Conservation (phyloP, 2,113 vertebrate genomes). For the Daphoenositta chrysoptera region DNA sequence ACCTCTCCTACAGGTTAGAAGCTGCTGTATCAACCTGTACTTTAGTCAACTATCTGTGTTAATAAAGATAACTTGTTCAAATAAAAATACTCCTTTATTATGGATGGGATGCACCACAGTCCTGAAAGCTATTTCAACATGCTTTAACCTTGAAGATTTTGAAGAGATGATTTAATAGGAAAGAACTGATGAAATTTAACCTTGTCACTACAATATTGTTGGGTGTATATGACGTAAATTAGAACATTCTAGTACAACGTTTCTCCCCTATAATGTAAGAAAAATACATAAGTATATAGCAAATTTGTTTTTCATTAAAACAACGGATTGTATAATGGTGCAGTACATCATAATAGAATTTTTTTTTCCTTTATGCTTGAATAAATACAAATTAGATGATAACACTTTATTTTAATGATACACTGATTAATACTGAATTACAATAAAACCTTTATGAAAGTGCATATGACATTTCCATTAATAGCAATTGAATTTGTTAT, state of each 20-base stretch:
- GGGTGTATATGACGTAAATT: neutral
- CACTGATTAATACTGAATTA: constrained; percentile 49
- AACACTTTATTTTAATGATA: constrained; percentile 50
- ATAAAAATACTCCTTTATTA: neutral
- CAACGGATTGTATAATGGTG: neutral
- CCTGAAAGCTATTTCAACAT: neutral
- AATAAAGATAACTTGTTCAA: neutral
- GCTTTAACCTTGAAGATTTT: neutral
- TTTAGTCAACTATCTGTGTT: neutral
- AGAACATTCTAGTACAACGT: neutral
- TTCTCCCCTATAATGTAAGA: neutral
- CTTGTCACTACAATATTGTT: neutral
- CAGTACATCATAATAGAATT: neutral
- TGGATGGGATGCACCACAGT: neutral
- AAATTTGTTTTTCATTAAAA: neutral
- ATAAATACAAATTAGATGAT: constrained; percentile 53
- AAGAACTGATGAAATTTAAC: neutral
- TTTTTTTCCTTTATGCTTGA: constrained; percentile 37
- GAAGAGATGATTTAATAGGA: neutral
- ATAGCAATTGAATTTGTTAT: constrained; percentile 60
- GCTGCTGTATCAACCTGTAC: neutral
- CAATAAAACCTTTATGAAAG: constrained; percentile 40
- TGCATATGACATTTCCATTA: constrained; percentile 39
- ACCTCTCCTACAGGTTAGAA: neutral
- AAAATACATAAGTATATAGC: neutral